Percentiles rank a stretch among this genome's conserved stretches.
These are phyloP conservation scores for Chrosomus eos DNA, from an alignment of 2,797 vertebrate genomes.

Conservation along the genomic window DNA sequence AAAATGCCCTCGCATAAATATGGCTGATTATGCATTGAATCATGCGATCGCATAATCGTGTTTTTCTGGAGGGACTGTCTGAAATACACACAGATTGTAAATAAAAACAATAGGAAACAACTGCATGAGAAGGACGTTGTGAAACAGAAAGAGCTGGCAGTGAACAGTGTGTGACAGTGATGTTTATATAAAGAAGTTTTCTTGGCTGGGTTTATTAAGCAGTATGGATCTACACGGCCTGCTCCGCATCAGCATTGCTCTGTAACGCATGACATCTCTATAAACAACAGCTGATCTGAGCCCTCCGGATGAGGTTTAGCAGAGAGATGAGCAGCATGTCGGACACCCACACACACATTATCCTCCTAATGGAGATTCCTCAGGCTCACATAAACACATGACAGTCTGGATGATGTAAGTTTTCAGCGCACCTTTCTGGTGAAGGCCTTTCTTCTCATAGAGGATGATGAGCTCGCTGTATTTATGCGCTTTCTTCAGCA, in stretches of 20 bases:
- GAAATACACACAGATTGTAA: background rate
- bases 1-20: too few relatives aligned
- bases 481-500: constrained; percentile 97
- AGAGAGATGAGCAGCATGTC: background rate
- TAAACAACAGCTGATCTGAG: constrained; percentile 50
- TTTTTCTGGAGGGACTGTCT: too few relatives aligned
- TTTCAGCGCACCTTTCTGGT: constrained; percentile 89
- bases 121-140: background rate
- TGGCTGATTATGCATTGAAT: too few relatives aligned
- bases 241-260: background rate
- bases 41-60: too few relatives aligned
- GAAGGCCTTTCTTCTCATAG: constrained; percentile 97
- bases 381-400: background rate
- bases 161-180: background rate
- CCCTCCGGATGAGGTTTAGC: constrained; percentile 46
- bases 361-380: background rate
- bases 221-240: background rate
- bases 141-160: background rate
- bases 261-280: constrained; percentile 54
- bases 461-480: constrained; percentile 98
- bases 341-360: background rate
- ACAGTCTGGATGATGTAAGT: background rate
- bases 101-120: background rate
- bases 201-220: constrained; percentile 61
- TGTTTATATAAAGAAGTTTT: background rate